Conservation (phyloP, 2,797 vertebrate genomes). For the Malurus splendens region DNA sequence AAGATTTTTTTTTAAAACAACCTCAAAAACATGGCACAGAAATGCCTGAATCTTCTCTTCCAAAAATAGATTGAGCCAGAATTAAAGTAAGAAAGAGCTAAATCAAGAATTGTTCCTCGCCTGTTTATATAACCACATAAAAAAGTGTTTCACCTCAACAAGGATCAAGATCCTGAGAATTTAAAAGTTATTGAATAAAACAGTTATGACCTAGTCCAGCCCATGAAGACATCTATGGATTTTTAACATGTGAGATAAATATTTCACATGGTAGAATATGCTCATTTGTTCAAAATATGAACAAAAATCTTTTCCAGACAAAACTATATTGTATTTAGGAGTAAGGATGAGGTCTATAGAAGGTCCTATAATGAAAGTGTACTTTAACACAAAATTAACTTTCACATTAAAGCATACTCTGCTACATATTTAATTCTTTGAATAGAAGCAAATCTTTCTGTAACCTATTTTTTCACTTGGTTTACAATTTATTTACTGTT, state of each 20-base stretch:
- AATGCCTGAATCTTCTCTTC: not conserved
- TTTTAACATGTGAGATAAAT: not conserved
- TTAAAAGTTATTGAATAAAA: not conserved
- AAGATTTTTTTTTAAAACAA: not conserved
- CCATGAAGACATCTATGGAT: not conserved
- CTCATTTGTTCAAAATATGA: not conserved
- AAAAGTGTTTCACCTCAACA: not conserved
- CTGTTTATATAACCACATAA: not conserved
- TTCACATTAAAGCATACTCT: not conserved
- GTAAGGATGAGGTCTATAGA: not conserved
- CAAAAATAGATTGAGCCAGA: not conserved
- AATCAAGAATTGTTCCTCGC: not conserved
- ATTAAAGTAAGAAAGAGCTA: not conserved
- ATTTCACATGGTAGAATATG: not conserved
- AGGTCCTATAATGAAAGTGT: not conserved
- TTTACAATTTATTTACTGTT: not conserved
- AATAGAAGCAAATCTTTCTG: not conserved
- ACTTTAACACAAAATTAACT: not conserved
- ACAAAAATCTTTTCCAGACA: not conserved
- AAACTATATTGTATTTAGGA: not conserved
- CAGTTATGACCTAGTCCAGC: not conserved
- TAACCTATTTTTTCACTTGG: not conserved
- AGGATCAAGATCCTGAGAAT: not conserved
- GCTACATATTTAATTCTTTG: not conserved
- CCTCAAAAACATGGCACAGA: accelerated